Evolutionary conservation across 2,797 vertebrate species (phyloP), one percentile per base, ranked within the genome.

Genomic region (Peromyscus attwateri): DNA sequence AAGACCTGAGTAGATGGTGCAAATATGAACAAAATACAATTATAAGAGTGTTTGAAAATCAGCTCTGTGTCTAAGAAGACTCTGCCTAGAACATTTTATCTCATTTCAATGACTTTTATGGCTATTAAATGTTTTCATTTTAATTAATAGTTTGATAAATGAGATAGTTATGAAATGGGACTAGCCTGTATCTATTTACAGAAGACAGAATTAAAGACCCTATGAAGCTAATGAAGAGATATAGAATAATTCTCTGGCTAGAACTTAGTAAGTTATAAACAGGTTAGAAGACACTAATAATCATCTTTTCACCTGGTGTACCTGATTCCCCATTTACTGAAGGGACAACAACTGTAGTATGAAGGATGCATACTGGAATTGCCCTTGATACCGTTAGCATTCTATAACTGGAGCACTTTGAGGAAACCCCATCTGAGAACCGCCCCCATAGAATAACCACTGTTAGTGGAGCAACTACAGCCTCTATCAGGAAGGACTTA

Each of bases 121-220:
- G 96, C 97, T 96, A 97, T 97, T 98, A 98, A 98, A 98, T 98
- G 97, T 98, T 98, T 98, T 98, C 97, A 97, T 98, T 98, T 98
- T 98, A 98, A 98, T 98, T 99, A 99, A 98, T 98, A 99, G 98
- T 98, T 98, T 97, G 98, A 92, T 95, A 98, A 98, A 98, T 98
- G 98, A 98, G 97, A 97, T 92, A 98, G 98, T 98, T 98, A 98
- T 98, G 96, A 97, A 98, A 97, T 97, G 94, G 0, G 96, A 98
- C 96, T 97, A 0, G 79, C 97, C 98, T 92, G 96, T 94, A 98
- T 96, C 91, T 91, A 76, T 98, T 98, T 96, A 71, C 94, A 98
- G 94, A 97, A 97, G 94, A 89, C 5, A 29, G 92, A 95, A 87
- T 97, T 75, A 92, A 93, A 92, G 87, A 93, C 2, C 2, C 11